These are phyloP conservation scores for Samia ricini DNA, from an alignment of 1,140 invertebrate genomes.

Conservation along the genomic window DNA sequence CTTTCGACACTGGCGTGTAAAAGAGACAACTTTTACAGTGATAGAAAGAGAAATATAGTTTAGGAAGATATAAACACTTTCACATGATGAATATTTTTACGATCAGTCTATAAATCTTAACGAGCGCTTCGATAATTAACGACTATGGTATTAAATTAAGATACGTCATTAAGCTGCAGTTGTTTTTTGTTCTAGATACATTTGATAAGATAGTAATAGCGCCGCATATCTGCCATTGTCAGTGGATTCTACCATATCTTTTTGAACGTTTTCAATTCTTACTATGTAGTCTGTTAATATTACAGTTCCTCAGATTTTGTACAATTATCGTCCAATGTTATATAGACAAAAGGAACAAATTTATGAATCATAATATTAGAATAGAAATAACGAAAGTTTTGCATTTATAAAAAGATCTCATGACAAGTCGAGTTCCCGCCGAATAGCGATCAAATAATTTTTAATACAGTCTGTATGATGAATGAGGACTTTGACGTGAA, in stretches of 20 bases:
- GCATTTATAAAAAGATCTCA: no score
- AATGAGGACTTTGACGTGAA: neutral
- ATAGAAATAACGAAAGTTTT: no score
- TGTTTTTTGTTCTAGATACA: neutral
- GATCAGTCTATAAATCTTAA: neutral
- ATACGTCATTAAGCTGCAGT: no score
- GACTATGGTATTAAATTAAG: neutral
- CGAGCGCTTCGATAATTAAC: neutral
- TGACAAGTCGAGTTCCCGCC: no score
- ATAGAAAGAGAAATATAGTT: neutral
- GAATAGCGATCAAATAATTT: neutral
- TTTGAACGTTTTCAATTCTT: neutral
- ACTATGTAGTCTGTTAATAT: no score
- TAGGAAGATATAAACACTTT: conserved; percentile 1
- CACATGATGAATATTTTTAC: neutral
- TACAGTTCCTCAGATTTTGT: no score
- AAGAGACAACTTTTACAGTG: neutral
- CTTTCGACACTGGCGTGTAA: neutral
- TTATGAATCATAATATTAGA: no score
- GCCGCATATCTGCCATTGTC: neutral
- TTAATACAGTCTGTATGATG: neutral
- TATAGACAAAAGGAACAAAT: no score
- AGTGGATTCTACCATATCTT: neutral
- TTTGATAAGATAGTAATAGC: neutral
- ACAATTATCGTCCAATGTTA: no score